phyloP scores from a whole-genome alignment of 2,113 vertebrate species.

The Turdus rufiventris region DNA sequence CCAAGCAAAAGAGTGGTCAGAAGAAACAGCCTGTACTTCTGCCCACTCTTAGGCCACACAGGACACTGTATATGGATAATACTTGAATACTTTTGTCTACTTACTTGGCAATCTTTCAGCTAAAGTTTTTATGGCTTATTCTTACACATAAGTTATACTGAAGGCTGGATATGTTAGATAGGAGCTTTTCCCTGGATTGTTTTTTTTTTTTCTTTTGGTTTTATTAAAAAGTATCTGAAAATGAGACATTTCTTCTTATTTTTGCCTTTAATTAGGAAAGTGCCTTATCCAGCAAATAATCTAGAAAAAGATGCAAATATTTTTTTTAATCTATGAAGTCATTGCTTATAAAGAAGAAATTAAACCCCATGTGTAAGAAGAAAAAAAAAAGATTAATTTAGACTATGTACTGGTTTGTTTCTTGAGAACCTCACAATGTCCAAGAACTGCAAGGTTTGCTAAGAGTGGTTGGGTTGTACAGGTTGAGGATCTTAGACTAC shows the following conservation, averaged over 20 bases:
- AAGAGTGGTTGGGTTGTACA: not conserved
- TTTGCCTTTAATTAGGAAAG: not conserved
- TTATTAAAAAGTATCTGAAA: not conserved
- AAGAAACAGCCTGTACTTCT: not conserved
- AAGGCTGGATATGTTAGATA: not conserved
- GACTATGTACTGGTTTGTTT: not conserved
- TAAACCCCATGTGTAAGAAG: not conserved
- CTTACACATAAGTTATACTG: not conserved
- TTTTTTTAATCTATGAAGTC: not conserved
- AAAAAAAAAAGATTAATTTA: not conserved
- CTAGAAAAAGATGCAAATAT: not conserved
- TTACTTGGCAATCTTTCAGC: not conserved
- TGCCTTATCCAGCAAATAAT: not conserved
- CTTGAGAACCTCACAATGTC: accelerated
- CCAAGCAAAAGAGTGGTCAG: not conserved
- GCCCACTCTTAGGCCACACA: not conserved
- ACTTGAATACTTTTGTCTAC: not conserved
- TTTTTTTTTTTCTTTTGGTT: not conserved
- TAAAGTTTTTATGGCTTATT: not conserved
- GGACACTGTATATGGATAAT: not conserved
- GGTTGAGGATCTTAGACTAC: not conserved
- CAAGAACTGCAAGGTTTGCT: not conserved
- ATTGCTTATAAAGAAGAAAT: not conserved
- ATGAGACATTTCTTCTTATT: not conserved
- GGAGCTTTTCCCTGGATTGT: not conserved